Conservation (phyloP, 2,113 vertebrate genomes). For the Macquaria australasica region DNA sequence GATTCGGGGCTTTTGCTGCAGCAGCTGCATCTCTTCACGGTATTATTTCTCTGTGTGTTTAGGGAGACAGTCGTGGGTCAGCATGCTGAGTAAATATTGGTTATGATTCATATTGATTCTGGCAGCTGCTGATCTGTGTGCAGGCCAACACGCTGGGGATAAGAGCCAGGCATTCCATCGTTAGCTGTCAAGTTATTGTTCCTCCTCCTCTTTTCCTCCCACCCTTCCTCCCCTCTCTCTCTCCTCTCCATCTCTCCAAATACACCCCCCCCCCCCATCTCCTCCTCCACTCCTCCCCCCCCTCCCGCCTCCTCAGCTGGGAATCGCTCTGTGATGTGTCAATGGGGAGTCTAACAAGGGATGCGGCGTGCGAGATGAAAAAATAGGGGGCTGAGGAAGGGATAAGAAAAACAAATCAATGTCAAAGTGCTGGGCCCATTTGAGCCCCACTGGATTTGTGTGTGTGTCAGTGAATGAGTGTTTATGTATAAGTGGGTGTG, state of each 20-base stretch:
- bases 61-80: slow-evolving; percentile 74
- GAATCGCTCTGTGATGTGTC: slow-evolving; percentile 75
- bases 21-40: slow-evolving; percentile 73
- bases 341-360: slow-evolving; percentile 78
- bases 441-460: slow-evolving; percentile 76
- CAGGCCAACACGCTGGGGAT: slow-evolving; percentile 74
- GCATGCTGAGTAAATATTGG: slow-evolving; percentile 82
- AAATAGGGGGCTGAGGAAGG: slow-evolving; percentile 69
- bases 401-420: slow-evolving; percentile 83
- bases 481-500: slow-evolving; percentile 46
- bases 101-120: slow-evolving; percentile 84
- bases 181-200: slow-evolving; percentile 79
- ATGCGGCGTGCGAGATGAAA: slow-evolving; percentile 73
- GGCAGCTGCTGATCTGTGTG: slow-evolving; percentile 81
- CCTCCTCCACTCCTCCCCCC: neutral
- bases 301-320: slow-evolving; percentile 39
- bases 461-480: slow-evolving; percentile 52
- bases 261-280: slow-evolving; percentile 22
- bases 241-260: slow-evolving; percentile 42
- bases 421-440: slow-evolving; percentile 73
- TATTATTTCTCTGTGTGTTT: slow-evolving; percentile 66
- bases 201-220: slow-evolving; percentile 51
- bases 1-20: slow-evolving; percentile 4
- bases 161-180: slow-evolving; percentile 80
- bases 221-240: slow-evolving; percentile 16